Percentiles rank a stretch among this genome's conserved stretches.
These are phyloP conservation scores for Tragelaphus imberbis DNA, from an alignment of 2,113 vertebrate species.

Conservation along the genomic window DNA sequence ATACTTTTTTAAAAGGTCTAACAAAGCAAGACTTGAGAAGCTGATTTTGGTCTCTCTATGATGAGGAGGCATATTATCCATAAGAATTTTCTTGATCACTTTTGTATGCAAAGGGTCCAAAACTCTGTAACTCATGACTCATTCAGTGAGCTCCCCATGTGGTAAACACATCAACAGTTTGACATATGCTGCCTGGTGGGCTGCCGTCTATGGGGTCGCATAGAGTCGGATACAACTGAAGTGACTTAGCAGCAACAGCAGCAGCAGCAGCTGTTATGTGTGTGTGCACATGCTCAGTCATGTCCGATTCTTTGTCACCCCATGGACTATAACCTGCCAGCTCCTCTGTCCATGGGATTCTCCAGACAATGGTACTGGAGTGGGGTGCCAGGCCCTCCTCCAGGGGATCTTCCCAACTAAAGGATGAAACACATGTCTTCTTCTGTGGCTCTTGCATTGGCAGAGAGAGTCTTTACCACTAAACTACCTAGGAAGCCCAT, in stretches of 20 bases:
- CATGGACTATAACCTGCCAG: background rate
- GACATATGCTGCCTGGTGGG: background rate
- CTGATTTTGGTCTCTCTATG: background rate
- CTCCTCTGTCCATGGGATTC: background rate
- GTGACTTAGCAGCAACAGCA: no score
- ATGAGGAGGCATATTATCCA: background rate
- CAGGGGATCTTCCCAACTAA: background rate
- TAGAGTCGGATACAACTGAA: no score
- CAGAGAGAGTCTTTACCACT: background rate
- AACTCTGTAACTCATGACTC: background rate
- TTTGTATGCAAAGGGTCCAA: background rate
- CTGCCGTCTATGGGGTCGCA: no score
- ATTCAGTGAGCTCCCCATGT: background rate
- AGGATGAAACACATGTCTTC: background rate
- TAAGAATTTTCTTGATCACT: background rate
- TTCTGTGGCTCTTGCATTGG: background rate
- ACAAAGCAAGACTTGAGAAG: background rate
- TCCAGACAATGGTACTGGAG: background rate
- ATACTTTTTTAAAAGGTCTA: background rate
- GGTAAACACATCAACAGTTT: background rate
- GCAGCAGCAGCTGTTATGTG: background rate
- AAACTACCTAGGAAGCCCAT: background rate
- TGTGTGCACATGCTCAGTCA: fast-evolving
- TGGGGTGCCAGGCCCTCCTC: background rate
- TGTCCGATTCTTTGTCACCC: background rate